These are phyloP conservation scores for Cistogaster globosa DNA, from an alignment of 2,888 invertebrate species.

Conservation along the genomic window DNA sequence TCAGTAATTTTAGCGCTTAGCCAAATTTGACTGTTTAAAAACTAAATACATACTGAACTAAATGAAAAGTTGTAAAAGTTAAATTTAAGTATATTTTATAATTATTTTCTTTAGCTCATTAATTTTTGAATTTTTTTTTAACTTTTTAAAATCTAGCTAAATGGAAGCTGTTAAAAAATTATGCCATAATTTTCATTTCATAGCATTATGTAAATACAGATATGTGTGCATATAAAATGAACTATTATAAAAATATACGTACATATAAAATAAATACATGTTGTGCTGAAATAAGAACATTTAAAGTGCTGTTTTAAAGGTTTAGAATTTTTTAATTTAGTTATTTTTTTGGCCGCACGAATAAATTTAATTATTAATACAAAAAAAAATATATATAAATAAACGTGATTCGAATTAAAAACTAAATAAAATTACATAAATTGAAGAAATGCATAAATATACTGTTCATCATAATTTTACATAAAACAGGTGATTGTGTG, in stretches of 20 bases:
- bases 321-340: not conserved
- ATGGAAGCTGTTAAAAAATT: not conserved
- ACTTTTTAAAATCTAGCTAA: not conserved
- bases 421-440: too few species aligned
- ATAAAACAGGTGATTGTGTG: conserved; percentile 9
- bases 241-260: conserved; percentile 9
- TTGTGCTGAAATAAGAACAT: not conserved
- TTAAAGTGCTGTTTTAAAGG: conserved; percentile 24
- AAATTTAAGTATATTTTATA: too few species aligned
- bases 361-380: conserved; percentile 6
- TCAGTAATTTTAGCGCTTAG: too few species aligned
- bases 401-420: too few species aligned
- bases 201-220: not conserved
- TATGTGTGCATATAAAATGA: not conserved
- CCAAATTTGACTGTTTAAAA: too few species aligned
- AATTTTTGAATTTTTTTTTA: not conserved
- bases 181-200: not conserved
- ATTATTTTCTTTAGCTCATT: too few species aligned
- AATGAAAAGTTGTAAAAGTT: too few species aligned
- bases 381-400: conserved; percentile 7
- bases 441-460: not conserved
- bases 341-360: conserved; percentile 19
- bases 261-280: conserved; percentile 18
- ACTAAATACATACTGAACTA: too few species aligned
- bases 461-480: not conserved